Base-by-base conservation (phyloP, 1,140 invertebrate genomes). In the Drosophila micromelanica region DNA sequence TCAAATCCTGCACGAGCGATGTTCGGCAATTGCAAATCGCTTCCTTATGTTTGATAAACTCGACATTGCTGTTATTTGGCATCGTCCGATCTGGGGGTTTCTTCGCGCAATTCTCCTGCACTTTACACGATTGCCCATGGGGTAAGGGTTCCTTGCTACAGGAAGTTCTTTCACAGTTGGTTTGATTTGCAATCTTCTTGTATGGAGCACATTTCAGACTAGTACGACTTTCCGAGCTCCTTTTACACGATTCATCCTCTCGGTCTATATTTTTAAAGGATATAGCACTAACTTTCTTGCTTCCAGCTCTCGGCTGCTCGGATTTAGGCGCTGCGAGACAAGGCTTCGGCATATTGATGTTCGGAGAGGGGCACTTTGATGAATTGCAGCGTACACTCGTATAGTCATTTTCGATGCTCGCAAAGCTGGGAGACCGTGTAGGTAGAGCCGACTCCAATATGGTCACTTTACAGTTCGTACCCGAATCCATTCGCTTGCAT, bases 1-100 rank as follows among this genome's bases (percentile, higher is more conserved):
- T 82, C 5, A 82, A 20, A 38, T 76, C 72, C 38, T 84, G 76
- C 32, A 82, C 42, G 11, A 35, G 1, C 11, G 54, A 61, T 3
- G 35, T 46, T 5, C 15, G 46, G 37, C n/a, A n/a, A 0, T 48
- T 30, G 35, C 27, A 48, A 6, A 38, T n/a, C n/a, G n/a, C n/a
- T 2, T 30, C 2, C 11, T 27, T 15, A 2, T 45, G 9, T 23
- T 42, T 20, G 32, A 7, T 0, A 11, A 46, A 38, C 17, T 62
- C 46, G 1, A 30, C 46, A 3, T 45, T 45, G 12, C 3, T 6
- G 6, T 13, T 1, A 0, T 11, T 12, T n/a, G 38, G 38, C 2
- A 2, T 6, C n/a, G n/a, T 6, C 27, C 5, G 27, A 1, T 5
- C 27, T 5, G 27, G 27, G 27, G 27, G 27, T 6, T 27, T 27